Evolutionary conservation across 1,140 invertebrate genomes (phyloP).

Genomic region (Drosophila leontia): DNA sequence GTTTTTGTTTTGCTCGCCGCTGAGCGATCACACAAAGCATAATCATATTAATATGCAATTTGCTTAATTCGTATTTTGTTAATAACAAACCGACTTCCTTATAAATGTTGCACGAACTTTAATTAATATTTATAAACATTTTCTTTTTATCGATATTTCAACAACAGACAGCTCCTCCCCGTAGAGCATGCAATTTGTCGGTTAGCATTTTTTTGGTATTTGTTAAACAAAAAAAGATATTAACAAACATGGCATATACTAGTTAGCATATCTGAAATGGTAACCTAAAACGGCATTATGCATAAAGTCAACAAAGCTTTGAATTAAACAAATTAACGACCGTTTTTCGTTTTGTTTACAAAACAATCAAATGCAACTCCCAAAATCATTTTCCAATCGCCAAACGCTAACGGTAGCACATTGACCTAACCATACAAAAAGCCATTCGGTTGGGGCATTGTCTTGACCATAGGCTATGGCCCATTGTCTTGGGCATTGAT

Average conservation of each 20-base stretch:
- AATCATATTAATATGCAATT: constrained; percentile 53
- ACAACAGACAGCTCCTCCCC: constrained; percentile 18
- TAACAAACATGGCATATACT: constrained; percentile 4
- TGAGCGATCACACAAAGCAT: constrained; percentile 27
- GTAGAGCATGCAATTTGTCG: constrained; percentile 34
- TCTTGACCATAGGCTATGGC: constrained; percentile 17
- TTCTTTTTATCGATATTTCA: constrained; percentile 1
- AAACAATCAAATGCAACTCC: constrained; percentile 71
- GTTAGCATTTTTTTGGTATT: constrained; percentile 2
- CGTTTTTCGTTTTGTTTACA: constrained; percentile 47
- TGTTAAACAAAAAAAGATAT: constrained; percentile 27
- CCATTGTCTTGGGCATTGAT: constrained; percentile 45
- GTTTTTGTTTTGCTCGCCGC: constrained; percentile 25
- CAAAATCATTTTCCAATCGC: constrained; percentile 52
- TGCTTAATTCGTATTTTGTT: constrained; percentile 28
- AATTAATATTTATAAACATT: constrained; percentile 12
- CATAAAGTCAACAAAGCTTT: constrained; percentile 38
- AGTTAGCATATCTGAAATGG: constrained; percentile 3
- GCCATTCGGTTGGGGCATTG: constrained; percentile 25
- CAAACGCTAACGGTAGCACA: constrained; percentile 72
- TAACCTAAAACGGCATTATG: constrained; percentile 42
- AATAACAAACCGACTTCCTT: constrained; percentile 43
- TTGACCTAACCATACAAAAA: constrained; percentile 65
- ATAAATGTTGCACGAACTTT: constrained; percentile 27
- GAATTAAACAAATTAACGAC: constrained; percentile 73